phyloP scores from a whole-genome alignment of 2,113 vertebrate species.

The Danio rerio region GRCz12tu NC_133196.1:43276501-43277000 shows the following conservation, averaged over 20 bases:
- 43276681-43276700: conserved; percentile 56
- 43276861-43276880: not conserved
- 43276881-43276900: not conserved
- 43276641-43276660: conserved; percentile 66
- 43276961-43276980: not conserved
- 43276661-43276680: conserved; percentile 67
- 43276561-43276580: too few relatives aligned
- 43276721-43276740: conserved; percentile 36
- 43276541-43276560: too few relatives aligned
- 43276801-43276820: conserved; percentile 34
- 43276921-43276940: not conserved
- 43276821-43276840: not conserved
- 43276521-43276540: too few relatives aligned
- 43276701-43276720: conserved; percentile 62
- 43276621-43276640: conserved; percentile 72
- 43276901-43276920: not conserved
- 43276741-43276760: conserved; percentile 21
- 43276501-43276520: too few relatives aligned
- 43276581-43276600: too few relatives aligned
- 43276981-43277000: conserved; percentile 13
- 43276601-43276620: not conserved
- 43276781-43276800: conserved; percentile 33
- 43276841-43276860: not conserved
- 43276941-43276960: not conserved
- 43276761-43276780: conserved; percentile 20